A percentile compares a stretch with the other conserved stretches of the same genome.
phyloP scores from a whole-genome alignment of 2,797 vertebrate species.

The Aotus griseimembra region DNA sequence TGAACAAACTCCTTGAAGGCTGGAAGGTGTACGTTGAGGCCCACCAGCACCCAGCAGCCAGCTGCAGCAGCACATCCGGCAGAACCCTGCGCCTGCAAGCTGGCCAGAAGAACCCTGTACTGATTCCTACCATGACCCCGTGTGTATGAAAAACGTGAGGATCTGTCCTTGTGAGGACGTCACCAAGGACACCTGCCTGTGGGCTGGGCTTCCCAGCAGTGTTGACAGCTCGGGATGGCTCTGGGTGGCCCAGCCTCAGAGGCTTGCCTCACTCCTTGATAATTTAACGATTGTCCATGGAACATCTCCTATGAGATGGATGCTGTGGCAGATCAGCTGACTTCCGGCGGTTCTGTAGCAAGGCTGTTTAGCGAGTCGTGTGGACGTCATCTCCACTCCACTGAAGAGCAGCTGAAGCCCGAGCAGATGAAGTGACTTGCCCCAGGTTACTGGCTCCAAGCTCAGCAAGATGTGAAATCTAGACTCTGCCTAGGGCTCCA shows the following conservation, averaged over 20 bases:
- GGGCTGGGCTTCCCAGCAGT: accelerated
- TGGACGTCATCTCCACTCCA: not conserved
- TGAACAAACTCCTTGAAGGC: not conserved
- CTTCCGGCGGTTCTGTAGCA: accelerated
- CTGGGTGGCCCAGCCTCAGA: not conserved
- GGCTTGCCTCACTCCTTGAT: accelerated
- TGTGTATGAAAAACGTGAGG: accelerated
- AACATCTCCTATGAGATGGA: accelerated
- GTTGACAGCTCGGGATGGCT: not conserved
- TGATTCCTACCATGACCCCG: not conserved
- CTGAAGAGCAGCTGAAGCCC: not conserved
- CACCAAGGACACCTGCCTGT: accelerated
- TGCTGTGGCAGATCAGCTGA: not conserved
- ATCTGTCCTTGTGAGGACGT: not conserved
- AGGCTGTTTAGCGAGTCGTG: accelerated
- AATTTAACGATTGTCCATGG: not conserved
- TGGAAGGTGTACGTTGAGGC: accelerated
- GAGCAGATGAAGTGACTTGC: too few species aligned
- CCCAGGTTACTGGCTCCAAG: too few species aligned
- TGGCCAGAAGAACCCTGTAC: accelerated
- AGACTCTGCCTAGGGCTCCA: not conserved
- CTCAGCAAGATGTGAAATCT: too few species aligned
- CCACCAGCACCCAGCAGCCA: accelerated
- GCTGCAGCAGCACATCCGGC: accelerated
- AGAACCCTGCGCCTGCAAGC: not conserved